phyloP scores from a whole-genome alignment of 2,797 vertebrate species.

The Melanotaenia pygmaea region DNA sequence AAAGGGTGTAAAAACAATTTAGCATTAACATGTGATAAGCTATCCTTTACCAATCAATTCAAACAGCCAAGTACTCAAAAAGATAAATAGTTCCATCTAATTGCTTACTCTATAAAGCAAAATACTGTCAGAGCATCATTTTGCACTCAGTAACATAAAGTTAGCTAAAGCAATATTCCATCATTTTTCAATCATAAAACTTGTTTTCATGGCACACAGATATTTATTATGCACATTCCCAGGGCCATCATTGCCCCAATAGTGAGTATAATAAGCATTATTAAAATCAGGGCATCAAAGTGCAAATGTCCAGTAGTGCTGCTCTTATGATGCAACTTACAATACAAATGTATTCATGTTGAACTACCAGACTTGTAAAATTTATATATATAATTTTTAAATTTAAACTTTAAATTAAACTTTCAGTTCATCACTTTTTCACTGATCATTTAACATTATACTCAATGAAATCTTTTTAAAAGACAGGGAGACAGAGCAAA shows the following conservation, averaged over 20 bases:
- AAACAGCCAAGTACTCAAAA: neutral
- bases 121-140: too few relatives aligned
- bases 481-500: neutral
- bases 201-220: neutral
- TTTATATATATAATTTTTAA: too few relatives aligned
- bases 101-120: too few relatives aligned
- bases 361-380: neutral
- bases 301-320: neutral
- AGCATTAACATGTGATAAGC: slow-evolving; percentile 44
- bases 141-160: slow-evolving; percentile 1
- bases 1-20: slow-evolving; percentile 39
- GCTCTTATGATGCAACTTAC: neutral
- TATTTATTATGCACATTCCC: neutral
- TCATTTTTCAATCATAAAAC: too few relatives aligned
- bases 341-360: neutral
- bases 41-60: slow-evolving; percentile 10
- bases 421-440: too few relatives aligned
- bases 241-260: too few relatives aligned
- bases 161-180: neutral
- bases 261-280: neutral
- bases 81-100: too few relatives aligned
- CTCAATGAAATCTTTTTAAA: neutral
- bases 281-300: neutral
- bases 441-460: neutral
- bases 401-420: too few relatives aligned